Percentiles rank a stretch among this genome's conserved stretches.
phyloP scores from a whole-genome alignment of 2,113 vertebrate species.

The Okapia johnstoni region DNA sequence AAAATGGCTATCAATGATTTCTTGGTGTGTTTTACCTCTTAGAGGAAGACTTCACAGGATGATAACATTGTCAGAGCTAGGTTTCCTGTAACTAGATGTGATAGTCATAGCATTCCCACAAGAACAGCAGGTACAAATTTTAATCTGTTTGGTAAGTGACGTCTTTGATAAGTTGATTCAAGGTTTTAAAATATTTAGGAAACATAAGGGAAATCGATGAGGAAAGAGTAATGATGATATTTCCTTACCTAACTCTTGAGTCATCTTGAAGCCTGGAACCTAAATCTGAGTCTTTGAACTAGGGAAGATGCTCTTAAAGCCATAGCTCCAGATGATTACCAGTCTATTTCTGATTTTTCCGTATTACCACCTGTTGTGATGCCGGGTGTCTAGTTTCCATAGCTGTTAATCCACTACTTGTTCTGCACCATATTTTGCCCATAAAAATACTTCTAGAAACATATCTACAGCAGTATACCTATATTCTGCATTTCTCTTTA shows the following conservation, averaged over 20 bases:
- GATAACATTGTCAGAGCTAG: not conserved
- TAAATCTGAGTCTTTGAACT: not conserved
- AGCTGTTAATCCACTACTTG: not conserved
- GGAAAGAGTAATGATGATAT: not conserved
- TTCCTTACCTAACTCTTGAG: not conserved
- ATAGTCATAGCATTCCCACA: not conserved
- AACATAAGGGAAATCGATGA: not conserved
- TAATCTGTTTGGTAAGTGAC: not conserved
- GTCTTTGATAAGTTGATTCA: not conserved
- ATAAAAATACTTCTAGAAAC: not conserved
- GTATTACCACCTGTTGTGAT: not conserved
- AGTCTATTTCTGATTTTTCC: not conserved
- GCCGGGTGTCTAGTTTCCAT: not conserved
- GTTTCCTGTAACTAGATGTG: not conserved
- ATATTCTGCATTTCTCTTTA: not conserved
- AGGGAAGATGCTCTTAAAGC: not conserved
- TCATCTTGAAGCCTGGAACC: slow-evolving; percentile 3
- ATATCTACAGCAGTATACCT: not conserved
- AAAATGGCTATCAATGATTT: not conserved
- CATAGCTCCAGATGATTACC: not conserved
- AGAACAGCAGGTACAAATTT: not conserved
- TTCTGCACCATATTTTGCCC: slow-evolving; percentile 12
- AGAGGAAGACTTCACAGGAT: not conserved
- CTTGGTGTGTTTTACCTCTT: not conserved
- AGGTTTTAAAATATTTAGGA: slow-evolving; percentile 40